Evolutionary conservation across 2,888 invertebrate species (phyloP).

Genomic region (Bruchidius siliquastri): DNA sequence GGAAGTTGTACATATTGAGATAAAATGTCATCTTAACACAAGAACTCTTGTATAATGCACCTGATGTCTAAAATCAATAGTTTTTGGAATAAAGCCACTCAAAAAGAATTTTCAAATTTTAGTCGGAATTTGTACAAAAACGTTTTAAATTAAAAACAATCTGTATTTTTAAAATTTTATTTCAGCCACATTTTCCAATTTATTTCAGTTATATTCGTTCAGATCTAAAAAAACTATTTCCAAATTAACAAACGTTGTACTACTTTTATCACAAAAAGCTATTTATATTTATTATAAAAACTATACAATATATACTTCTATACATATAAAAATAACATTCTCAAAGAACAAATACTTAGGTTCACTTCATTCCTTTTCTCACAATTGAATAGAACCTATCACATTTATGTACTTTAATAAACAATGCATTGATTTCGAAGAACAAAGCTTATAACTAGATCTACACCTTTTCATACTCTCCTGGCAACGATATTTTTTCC

Average conservation of each 20-base stretch:
- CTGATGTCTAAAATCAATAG: too few relatives aligned
- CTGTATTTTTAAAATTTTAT: background rate
- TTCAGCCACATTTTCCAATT: background rate
- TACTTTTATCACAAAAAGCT: slow-evolving; percentile 15
- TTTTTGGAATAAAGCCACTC: too few relatives aligned
- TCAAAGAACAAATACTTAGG: slow-evolving; percentile 11
- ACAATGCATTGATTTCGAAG: slow-evolving; percentile 3
- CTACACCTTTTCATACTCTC: background rate
- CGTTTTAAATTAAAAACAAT: background rate
- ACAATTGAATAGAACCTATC: slow-evolving; percentile 13
- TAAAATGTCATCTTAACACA: too few relatives aligned
- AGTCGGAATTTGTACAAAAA: too few relatives aligned
- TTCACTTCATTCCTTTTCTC: slow-evolving; percentile 5
- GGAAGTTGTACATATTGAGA: too few relatives aligned
- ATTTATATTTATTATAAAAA: slow-evolving; percentile 17
- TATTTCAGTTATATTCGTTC: slow-evolving; percentile 14
- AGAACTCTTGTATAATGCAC: too few relatives aligned
- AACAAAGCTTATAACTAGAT: slow-evolving; percentile 7
- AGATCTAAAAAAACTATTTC: slow-evolving; percentile 15
- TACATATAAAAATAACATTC: slow-evolving; percentile 17
- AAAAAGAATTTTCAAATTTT: too few relatives aligned
- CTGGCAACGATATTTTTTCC: background rate
- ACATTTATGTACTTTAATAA: slow-evolving; percentile 10
- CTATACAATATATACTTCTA: slow-evolving; percentile 18
- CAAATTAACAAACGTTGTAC: slow-evolving; percentile 7